These are phyloP conservation scores for Dromas ardeola DNA, from an alignment of 2,113 vertebrate genomes.

Conservation along the genomic window DNA sequence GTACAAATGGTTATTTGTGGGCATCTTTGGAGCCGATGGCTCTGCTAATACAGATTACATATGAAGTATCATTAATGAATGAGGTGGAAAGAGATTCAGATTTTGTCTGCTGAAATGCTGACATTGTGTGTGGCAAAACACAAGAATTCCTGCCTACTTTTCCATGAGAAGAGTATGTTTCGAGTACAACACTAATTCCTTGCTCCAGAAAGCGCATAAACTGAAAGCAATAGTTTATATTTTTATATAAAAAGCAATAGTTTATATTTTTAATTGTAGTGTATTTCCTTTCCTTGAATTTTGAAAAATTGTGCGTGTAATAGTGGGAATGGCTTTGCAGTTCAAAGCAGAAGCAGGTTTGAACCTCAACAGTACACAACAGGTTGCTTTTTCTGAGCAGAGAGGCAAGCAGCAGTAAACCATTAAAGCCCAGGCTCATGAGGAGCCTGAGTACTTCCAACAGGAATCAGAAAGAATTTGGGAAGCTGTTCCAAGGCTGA, in stretches of 20 bases:
- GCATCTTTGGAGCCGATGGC: not conserved
- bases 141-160: not conserved
- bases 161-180: not conserved
- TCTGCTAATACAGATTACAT: not conserved
- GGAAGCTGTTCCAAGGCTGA: not conserved
- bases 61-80: not conserved
- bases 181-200: not conserved
- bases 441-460: not conserved
- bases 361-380: not conserved
- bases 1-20: not conserved
- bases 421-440: not conserved
- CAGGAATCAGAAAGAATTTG: not conserved
- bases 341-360: not conserved
- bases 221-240: not conserved
- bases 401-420: not conserved
- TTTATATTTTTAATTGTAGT: not conserved
- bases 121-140: not conserved
- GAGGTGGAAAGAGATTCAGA: not conserved
- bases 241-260: not conserved
- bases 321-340: not conserved
- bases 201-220: not conserved
- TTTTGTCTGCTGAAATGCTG: not conserved
- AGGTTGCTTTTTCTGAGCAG: slow-evolving; percentile 2
- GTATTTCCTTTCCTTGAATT: not conserved
- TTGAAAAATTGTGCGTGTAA: not conserved